A percentile compares a stretch with the other conserved stretches of the same genome.
phyloP scores from a whole-genome alignment of 1,140 invertebrate species.

The Ostrea denselamellosa region DNA sequence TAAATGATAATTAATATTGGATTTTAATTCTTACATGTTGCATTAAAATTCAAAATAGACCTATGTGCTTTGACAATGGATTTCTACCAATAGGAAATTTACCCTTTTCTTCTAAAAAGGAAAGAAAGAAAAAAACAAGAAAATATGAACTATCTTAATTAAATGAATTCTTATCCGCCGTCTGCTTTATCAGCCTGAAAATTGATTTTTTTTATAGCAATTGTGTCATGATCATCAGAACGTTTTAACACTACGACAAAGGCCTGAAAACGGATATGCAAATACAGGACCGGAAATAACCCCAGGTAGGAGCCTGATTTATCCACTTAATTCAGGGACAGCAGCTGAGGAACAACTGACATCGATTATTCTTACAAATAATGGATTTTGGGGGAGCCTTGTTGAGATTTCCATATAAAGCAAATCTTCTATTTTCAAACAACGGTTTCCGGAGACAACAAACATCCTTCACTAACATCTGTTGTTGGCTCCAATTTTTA shows the following conservation, averaged over 20 bases:
- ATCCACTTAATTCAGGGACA: background rate
- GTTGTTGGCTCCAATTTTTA: slow-evolving; percentile 18
- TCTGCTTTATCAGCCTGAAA: background rate
- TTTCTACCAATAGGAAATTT: no score
- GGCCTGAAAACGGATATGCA: slow-evolving; percentile 11
- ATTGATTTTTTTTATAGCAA: slow-evolving; percentile 13
- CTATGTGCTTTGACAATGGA: no score
- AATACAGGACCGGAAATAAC: slow-evolving; percentile 28
- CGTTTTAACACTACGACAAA: background rate
- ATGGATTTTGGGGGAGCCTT: background rate
- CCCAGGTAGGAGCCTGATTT: background rate
- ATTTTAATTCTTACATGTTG: background rate
- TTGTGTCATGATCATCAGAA: slow-evolving; percentile 22
- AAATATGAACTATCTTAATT: background rate
- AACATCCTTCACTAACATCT: background rate
- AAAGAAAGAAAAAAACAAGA: background rate
- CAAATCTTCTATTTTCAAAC: background rate
- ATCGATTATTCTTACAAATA: background rate
- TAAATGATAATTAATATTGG: background rate
- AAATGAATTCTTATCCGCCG: background rate
- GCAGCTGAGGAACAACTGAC: background rate
- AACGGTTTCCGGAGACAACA: background rate
- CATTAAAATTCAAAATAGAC: background rate
- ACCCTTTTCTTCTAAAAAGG: background rate
- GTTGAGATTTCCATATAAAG: background rate